Base-by-base conservation (phyloP, 1,140 invertebrate genomes). In the Zaprionus davidi region DNA sequence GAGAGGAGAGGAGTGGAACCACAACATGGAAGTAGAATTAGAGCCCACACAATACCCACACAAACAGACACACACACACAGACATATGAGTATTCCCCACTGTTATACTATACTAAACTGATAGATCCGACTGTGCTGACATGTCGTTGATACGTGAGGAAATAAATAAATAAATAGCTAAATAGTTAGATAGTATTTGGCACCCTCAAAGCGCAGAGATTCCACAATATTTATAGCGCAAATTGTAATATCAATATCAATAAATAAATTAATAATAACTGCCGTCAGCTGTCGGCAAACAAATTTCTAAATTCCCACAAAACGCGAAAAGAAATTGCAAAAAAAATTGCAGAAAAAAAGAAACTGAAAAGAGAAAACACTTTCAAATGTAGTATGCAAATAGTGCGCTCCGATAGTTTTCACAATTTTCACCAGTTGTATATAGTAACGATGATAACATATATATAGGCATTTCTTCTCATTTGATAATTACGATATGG, bases 101-200 rank as follows among this genome's bases (percentile, higher is more conserved):
- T 46, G n/a, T 46, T n/a, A 17, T 6, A 46, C 41, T 46, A 17
- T 46, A 46, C 6, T 46, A 56, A 28, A 31, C 53, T 56, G 24
- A 79, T 65, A 60, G 69, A 58, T 72, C 31, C 26, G 63, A 62
- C 13, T 28, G 58, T 57, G 73, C 63, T 76, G 70, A 79, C 78
- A 34, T 77, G 70, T 69, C 64, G 64, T 77, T 69, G 78, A 79
- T 69, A 51, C 20, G 46, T 24, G 46, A 51, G 22, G 22, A 51
- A 51, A 59, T 44, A 77, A 71, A 85, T 84, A 74, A 84, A 79
- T 90, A 81, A 70, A 88, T 81, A 83, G 80, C 68, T 78, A 64
- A 57, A 70, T 44, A 70, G 34, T 60, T 78, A 77, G 62, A 34
- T 44, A 51, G 22, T 26, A 56, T 76, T 67, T 72, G n/a, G 62